Conservation (phyloP, 2,797 vertebrate genomes). For the Oceanodroma leucorhoa region DNA sequence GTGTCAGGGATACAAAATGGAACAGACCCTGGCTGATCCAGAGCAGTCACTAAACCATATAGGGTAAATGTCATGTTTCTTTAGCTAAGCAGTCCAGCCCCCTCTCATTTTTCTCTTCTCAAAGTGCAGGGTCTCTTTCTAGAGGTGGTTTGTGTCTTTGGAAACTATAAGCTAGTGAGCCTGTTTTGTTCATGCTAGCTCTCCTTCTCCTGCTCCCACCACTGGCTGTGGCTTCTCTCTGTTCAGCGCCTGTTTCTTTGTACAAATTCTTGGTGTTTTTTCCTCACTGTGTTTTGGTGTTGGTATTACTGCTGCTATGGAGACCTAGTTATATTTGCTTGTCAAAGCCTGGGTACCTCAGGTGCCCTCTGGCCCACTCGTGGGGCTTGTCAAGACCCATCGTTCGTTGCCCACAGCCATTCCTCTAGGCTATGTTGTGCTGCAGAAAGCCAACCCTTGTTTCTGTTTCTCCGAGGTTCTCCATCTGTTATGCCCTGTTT, state of each 20-base stretch:
- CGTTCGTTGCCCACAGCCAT: accelerated
- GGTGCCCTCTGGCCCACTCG: neutral
- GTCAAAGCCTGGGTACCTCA: neutral
- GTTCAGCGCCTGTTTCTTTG: neutral
- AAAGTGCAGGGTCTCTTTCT: neutral
- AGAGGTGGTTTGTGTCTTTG: neutral
- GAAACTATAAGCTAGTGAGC: neutral
- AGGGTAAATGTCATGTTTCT: neutral
- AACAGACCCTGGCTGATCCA: neutral
- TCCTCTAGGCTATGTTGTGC: neutral
- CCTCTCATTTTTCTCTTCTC: neutral
- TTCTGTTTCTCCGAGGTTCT: neutral
- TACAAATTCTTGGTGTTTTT: neutral
- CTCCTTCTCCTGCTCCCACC: neutral
- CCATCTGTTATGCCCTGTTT: neutral
- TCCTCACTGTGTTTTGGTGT: neutral
- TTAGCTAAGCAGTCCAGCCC: neutral
- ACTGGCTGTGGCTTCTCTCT: neutral
- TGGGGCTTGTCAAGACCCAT: neutral
- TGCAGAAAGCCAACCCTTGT: neutral
- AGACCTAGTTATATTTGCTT: neutral
- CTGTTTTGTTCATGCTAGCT: neutral
- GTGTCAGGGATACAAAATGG: neutral
- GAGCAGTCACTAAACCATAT: neutral
- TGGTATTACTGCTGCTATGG: neutral